These are phyloP conservation scores for Sebastiscus tertius DNA, from an alignment of 2,797 vertebrate genomes.

Conservation along the genomic window DNA sequence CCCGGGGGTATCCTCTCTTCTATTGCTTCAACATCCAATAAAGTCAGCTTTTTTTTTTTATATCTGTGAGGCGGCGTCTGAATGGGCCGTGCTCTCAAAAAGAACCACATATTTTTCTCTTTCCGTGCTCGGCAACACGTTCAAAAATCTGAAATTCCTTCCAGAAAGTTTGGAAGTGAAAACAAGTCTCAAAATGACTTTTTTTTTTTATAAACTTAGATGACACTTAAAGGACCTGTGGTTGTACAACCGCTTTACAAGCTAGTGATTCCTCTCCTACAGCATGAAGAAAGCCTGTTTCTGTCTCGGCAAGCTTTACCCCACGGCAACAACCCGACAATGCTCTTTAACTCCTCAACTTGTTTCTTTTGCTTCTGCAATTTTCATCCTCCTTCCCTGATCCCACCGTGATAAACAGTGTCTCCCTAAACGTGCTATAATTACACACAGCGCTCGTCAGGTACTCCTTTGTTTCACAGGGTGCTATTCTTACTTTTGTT, in stretches of 20 bases:
- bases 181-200: conserved; percentile 43
- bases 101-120: conserved; percentile 22
- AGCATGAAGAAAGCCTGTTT: conserved; percentile 62
- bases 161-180: conserved; percentile 48
- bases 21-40: conserved; percentile 30
- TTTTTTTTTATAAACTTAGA: conserved; percentile 45
- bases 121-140: background rate
- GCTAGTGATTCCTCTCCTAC: conserved; percentile 45
- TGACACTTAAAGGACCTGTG: conserved; percentile 51
- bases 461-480: conserved; percentile 41
- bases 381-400: conserved; percentile 48
- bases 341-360: conserved; percentile 57
- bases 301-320: conserved; percentile 60
- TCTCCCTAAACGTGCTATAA: conserved; percentile 67
- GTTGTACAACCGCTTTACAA: conserved; percentile 31
- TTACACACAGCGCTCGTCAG: conserved; percentile 55
- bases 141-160: conserved; percentile 12
- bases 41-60: conserved; percentile 19
- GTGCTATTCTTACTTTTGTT: conserved; percentile 46
- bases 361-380: conserved; percentile 35
- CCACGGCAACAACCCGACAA: conserved; percentile 44
- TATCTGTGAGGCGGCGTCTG: conserved; percentile 21
- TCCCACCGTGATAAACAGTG: conserved; percentile 51
- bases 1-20: conserved; percentile 6
- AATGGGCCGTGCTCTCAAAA: background rate